Evolutionary conservation across 2,113 vertebrate genomes (phyloP).

Genomic region (Octodon degus): DNA sequence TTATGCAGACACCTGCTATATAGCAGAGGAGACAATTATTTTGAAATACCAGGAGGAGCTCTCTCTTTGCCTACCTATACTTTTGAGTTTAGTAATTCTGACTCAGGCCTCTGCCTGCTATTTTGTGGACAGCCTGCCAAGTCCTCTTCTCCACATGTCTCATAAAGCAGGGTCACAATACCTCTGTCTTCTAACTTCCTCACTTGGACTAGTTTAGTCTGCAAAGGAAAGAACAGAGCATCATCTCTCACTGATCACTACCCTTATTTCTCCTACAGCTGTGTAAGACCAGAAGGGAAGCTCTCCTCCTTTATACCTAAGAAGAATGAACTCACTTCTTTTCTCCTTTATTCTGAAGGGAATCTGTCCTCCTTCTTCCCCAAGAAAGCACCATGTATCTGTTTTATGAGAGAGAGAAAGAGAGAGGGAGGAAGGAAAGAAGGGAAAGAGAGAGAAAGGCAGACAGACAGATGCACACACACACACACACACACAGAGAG

Average conservation of each 20-base stretch:
- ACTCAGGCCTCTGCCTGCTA: not conserved
- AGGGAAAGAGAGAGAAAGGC: not conserved
- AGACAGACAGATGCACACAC: not conserved
- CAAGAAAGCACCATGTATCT: not conserved
- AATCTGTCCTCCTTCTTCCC: not conserved
- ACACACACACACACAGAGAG: too few species aligned
- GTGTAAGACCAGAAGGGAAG: not conserved
- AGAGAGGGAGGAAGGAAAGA: not conserved
- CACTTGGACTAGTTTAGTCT: not conserved
- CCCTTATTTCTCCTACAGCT: not conserved
- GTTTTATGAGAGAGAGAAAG: not conserved
- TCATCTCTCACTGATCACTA: not conserved
- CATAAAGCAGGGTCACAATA: not conserved
- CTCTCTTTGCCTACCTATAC: not conserved
- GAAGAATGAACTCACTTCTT: not conserved
- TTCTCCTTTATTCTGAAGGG: not conserved
- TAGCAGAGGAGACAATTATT: not conserved
- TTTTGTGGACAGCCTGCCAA: not conserved
- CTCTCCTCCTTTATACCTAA: not conserved
- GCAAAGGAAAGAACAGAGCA: not conserved
- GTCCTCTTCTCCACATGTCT: not conserved
- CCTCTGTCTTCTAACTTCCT: not conserved
- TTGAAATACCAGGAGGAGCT: not conserved
- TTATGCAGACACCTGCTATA: not conserved
- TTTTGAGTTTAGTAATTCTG: not conserved